Evolutionary conservation across 2,797 vertebrate genomes (phyloP).

Genomic region (Oceanodroma leucorhoa): DNA sequence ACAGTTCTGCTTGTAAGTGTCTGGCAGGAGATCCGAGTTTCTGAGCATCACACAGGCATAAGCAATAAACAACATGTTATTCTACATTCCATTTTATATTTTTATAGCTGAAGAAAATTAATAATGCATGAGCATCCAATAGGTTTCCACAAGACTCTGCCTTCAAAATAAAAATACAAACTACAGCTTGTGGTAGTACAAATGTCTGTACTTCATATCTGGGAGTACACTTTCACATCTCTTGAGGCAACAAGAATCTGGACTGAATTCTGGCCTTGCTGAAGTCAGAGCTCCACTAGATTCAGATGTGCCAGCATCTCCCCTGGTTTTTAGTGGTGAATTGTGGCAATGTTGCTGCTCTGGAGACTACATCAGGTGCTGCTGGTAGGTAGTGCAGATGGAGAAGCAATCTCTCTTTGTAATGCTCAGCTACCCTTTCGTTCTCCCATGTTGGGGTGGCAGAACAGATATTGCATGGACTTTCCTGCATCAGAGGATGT

Average conservation of each 20-base stretch:
- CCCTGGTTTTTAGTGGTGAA: slow-evolving; percentile 5
- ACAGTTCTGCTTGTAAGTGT: slow-evolving; percentile 65
- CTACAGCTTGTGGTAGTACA: slow-evolving; percentile 31
- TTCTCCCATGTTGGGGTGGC: background rate
- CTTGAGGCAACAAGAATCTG: slow-evolving; percentile 14
- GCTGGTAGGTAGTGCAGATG: slow-evolving; percentile 43
- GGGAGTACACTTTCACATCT: slow-evolving; percentile 12
- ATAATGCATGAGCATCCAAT: slow-evolving; percentile 69
- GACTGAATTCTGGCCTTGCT: slow-evolving; percentile 14
- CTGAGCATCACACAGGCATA: slow-evolving; percentile 52
- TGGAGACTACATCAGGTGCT: slow-evolving; percentile 47
- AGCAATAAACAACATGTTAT: slow-evolving; percentile 72
- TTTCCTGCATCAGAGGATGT: background rate
- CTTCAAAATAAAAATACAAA: slow-evolving; percentile 50
- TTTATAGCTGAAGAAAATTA: slow-evolving; percentile 68
- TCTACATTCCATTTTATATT: slow-evolving; percentile 68
- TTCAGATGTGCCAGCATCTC: slow-evolving; percentile 13
- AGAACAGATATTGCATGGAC: background rate
- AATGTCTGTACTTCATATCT: slow-evolving; percentile 22
- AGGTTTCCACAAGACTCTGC: slow-evolving; percentile 57
- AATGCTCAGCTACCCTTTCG: slow-evolving; percentile 5
- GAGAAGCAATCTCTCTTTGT: background rate
- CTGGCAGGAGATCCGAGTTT: slow-evolving; percentile 62
- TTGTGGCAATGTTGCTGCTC: slow-evolving; percentile 31
- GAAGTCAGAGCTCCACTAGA: slow-evolving; percentile 10